phyloP scores from a whole-genome alignment of 2,113 vertebrate species.

The Spilogale gracilis region DNA sequence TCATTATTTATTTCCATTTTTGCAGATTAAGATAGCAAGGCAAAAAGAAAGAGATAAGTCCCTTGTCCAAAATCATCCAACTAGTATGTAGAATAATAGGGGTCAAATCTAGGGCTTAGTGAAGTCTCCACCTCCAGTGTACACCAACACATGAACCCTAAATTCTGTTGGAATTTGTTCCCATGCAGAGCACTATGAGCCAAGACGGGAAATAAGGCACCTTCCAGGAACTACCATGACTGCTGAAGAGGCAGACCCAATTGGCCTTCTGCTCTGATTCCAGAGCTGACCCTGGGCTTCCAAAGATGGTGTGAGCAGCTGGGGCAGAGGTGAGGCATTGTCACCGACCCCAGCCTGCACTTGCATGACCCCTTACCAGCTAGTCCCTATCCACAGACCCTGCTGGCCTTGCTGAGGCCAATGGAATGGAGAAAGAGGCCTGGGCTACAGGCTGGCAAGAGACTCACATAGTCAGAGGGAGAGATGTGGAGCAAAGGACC shows the following conservation, averaged over 20 bases:
- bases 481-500: not conserved
- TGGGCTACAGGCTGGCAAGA: not conserved
- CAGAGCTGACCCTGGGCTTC: conserved; percentile 21
- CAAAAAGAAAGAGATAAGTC: conserved; percentile 45
- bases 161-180: not conserved
- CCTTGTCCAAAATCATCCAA: not conserved
- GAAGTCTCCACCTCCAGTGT: not conserved
- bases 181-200: not conserved
- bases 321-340: not conserved
- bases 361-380: not conserved
- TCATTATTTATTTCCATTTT: conserved; percentile 51
- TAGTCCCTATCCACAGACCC: not conserved
- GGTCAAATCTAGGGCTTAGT: not conserved
- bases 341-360: not conserved
- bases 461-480: not conserved
- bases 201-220: not conserved
- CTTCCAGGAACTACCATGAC: not conserved
- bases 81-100: not conserved
- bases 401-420: not conserved
- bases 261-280: not conserved
- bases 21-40: conserved; percentile 49
- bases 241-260: not conserved
- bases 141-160: not conserved
- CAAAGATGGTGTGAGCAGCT: not conserved
- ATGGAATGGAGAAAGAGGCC: not conserved